A percentile compares a stretch with the other conserved stretches of the same genome.
phyloP scores from a whole-genome alignment of 2,113 vertebrate genomes.

The Eira barbara region DNA sequence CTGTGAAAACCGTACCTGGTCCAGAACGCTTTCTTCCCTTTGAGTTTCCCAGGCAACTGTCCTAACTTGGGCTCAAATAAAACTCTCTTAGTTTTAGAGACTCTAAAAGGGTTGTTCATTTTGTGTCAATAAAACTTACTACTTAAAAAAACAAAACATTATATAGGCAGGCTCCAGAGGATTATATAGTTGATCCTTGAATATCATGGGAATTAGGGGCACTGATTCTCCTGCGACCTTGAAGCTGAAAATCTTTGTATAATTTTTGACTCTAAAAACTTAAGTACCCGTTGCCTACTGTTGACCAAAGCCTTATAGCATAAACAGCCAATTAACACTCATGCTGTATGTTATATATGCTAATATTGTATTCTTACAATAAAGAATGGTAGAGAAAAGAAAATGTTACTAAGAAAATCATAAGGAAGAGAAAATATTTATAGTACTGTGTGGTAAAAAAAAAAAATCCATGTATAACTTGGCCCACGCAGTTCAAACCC shows the following conservation, averaged over 20 bases:
- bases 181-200: background rate
- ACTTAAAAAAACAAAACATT: background rate
- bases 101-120: background rate
- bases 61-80: background rate
- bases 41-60: background rate
- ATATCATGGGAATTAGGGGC: background rate
- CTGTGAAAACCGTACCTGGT: background rate
- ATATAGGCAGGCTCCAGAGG: background rate
- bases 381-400: background rate
- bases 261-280: background rate
- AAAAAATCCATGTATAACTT: background rate
- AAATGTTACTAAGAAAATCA: background rate
- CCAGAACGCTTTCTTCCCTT: background rate
- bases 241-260: background rate
- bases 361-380: background rate
- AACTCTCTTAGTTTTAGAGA: background rate
- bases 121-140: background rate
- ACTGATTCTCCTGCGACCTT: background rate
- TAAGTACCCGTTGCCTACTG: background rate
- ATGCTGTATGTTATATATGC: background rate
- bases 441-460: background rate
- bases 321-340: background rate
- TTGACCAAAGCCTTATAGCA: background rate
- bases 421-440: background rate
- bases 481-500: background rate